Evolutionary conservation across 1,140 invertebrate species (phyloP).

Genomic region (Spodoptera litura): DNA sequence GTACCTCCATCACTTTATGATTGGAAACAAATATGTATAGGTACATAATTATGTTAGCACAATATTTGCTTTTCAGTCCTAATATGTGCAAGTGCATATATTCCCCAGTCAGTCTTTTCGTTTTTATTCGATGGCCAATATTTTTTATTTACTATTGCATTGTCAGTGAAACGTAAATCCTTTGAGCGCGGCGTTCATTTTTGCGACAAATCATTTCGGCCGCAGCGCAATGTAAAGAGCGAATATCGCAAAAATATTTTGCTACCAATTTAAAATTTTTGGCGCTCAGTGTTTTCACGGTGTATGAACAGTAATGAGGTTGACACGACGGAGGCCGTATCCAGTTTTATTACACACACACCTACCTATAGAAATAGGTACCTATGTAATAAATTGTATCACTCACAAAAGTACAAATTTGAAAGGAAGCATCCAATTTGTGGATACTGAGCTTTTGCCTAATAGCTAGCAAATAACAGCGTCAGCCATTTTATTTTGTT

Average conservation of each 20-base stretch:
- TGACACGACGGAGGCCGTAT: conserved; percentile 3
- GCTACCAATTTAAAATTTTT: conserved; percentile 19
- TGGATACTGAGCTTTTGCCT: too few species aligned
- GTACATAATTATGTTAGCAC: too few species aligned
- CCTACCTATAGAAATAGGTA: not conserved
- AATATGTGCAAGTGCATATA: not conserved
- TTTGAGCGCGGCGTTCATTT: conserved; percentile 21
- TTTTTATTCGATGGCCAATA: not conserved
- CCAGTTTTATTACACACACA: too few species aligned
- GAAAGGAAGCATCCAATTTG: too few species aligned
- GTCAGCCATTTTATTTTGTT: too few species aligned
- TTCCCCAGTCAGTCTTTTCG: not conserved
- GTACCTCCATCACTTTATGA: not conserved
- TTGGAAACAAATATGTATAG: not conserved
- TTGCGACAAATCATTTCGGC: conserved; percentile 30
- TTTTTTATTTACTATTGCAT: conserved; percentile 6
- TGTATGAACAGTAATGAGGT: conserved; percentile 30
- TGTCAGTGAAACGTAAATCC: conserved; percentile 21
- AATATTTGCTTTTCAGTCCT: not conserved
- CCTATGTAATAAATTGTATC: not conserved
- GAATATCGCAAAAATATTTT: conserved; percentile 28
- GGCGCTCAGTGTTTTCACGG: conserved; percentile 18
- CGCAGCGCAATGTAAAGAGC: conserved; percentile 16
- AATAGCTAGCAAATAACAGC: too few species aligned
- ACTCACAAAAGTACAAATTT: too few species aligned